Conservation (phyloP, 1,140 invertebrate genomes). For the Rhagoletis pomonella region DNA sequence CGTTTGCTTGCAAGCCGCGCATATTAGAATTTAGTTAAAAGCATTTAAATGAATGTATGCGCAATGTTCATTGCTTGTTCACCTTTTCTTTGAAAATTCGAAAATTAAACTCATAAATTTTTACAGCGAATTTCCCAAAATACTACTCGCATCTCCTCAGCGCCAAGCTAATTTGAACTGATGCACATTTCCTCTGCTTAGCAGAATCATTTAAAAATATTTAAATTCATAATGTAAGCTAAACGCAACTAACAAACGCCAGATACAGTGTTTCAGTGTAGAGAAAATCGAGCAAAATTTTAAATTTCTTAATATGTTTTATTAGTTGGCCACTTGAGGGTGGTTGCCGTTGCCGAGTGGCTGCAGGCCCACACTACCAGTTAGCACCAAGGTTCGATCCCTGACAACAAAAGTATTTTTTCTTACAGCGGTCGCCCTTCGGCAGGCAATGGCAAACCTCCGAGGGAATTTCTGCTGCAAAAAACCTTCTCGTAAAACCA, state of each 20-base stretch:
- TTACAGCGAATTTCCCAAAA: constrained; percentile 3
- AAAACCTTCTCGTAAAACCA: too few relatives aligned
- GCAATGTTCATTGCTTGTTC: constrained; percentile 2
- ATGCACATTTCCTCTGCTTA: constrained; percentile 29
- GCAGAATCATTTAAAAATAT: constrained; percentile 28
- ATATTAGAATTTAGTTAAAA: not conserved
- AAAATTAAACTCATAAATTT: not conserved
- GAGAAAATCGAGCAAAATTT: too few relatives aligned
- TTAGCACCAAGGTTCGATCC: too few relatives aligned
- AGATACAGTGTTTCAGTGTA: not conserved
- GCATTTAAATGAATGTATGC: not conserved
- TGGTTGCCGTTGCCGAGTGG: too few relatives aligned
- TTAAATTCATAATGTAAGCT: constrained; percentile 6
- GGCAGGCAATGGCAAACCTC: too few relatives aligned
- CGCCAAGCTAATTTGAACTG: not conserved
- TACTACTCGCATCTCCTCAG: not conserved
- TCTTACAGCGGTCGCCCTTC: too few relatives aligned
- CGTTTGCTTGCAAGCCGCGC: not conserved
- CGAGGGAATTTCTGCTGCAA: too few relatives aligned
- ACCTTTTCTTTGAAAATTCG: constrained; percentile 27
- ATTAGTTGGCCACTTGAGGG: too few relatives aligned
- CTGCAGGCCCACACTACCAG: too few relatives aligned
- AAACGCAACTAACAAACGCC: not conserved
- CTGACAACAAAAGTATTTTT: too few relatives aligned
- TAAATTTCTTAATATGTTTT: too few relatives aligned